A percentile compares a stretch with the other conserved stretches of the same genome.
phyloP scores from a whole-genome alignment of 2,888 invertebrate genomes.

The Drosophila acutilabella region DNA sequence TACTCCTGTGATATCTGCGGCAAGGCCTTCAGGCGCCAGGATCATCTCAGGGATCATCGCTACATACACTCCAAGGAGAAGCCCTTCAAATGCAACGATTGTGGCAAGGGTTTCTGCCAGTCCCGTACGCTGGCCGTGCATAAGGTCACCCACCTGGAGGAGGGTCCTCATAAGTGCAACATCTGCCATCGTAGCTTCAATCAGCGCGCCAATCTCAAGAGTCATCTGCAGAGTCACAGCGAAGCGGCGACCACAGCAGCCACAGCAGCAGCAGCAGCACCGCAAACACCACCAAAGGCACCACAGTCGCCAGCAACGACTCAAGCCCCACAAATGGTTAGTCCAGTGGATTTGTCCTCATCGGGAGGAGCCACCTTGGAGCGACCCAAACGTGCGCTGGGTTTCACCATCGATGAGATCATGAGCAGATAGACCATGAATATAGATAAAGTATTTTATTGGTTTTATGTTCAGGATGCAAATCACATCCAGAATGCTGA shows the following conservation, averaged over 20 bases:
- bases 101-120: constrained; percentile 99
- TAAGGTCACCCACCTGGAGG: constrained; percentile 96
- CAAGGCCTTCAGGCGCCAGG: constrained; percentile 97
- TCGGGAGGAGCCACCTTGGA: constrained; percentile 79
- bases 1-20: constrained; percentile 98
- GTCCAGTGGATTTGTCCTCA: constrained; percentile 87
- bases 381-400: constrained; percentile 87
- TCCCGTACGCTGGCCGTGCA: constrained; percentile 98
- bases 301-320: constrained; percentile 61
- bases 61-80: constrained; percentile 99
- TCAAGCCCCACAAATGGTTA: constrained; percentile 48
- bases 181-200: constrained; percentile 95
- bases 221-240: constrained; percentile 94
- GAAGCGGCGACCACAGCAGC: constrained; percentile 50
- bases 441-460: constrained; percentile 25
- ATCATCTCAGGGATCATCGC: constrained; percentile 95
- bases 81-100: constrained; percentile 98
- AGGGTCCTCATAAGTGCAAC: constrained; percentile 96
- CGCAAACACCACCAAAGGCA: constrained; percentile 54
- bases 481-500: constrained; percentile 26
- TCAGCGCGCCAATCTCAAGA: constrained; percentile 96
- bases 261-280: constrained; percentile 51
- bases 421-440: constrained; percentile 90
- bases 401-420: constrained; percentile 95
- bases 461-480: constrained; percentile 56